A percentile compares a stretch with the other conserved stretches of the same genome.
These are phyloP conservation scores for Rhinogobius similis DNA, from an alignment of 2,113 vertebrate species.

Conservation along the genomic window DNA sequence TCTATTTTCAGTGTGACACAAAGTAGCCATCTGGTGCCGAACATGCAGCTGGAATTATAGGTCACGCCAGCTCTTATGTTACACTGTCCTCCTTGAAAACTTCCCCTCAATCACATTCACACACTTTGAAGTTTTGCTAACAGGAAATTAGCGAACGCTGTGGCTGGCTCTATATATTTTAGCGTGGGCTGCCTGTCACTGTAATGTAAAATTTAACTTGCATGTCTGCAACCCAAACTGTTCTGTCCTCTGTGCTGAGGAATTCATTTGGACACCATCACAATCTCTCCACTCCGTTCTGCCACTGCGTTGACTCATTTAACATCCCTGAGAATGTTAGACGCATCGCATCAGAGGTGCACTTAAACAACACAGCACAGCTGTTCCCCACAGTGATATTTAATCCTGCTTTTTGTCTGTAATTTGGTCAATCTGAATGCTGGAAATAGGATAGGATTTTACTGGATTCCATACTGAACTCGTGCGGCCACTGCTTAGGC, in stretches of 20 bases:
- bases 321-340: slow-evolving; percentile 57
- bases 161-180: slow-evolving; percentile 29
- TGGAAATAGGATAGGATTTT: neutral
- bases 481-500: neutral
- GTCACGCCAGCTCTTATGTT: slow-evolving; percentile 16
- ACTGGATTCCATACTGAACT: neutral
- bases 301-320: slow-evolving; percentile 66
- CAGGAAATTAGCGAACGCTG: slow-evolving; percentile 18
- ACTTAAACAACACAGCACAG: too few relatives aligned
- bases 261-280: slow-evolving; percentile 31
- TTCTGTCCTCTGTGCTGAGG: slow-evolving; percentile 18
- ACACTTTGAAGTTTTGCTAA: slow-evolving; percentile 36
- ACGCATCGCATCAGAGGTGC: neutral
- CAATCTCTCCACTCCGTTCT: neutral
- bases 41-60: slow-evolving; percentile 24
- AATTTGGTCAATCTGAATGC: neutral
- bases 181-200: slow-evolving; percentile 22
- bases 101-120: slow-evolving; percentile 8
- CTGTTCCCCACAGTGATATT: neutral
- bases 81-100: slow-evolving; percentile 17
- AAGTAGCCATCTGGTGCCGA: slow-evolving; percentile 52
- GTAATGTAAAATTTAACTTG: slow-evolving; percentile 30
- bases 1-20: slow-evolving; percentile 49
- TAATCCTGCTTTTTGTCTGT: neutral
- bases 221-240: slow-evolving; percentile 22